phyloP scores from a whole-genome alignment of 2,113 vertebrate genomes.

The Nicator chloris region DNA sequence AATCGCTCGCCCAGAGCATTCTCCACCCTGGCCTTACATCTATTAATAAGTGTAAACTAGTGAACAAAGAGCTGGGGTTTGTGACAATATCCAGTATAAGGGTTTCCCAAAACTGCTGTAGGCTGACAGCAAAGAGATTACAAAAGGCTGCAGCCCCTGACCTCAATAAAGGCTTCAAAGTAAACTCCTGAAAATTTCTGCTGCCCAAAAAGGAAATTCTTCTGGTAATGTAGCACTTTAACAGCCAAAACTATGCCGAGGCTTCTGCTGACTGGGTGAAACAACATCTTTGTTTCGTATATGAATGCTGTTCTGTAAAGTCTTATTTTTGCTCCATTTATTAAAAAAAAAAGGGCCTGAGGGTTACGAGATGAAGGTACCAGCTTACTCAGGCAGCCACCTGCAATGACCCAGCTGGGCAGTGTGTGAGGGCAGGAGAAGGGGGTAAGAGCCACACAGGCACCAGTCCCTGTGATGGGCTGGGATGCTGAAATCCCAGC shows the following conservation, averaged over 20 bases:
- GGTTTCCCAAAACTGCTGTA: not conserved
- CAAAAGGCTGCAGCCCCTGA: conserved; percentile 2
- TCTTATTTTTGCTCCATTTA: not conserved
- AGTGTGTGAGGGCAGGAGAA: not conserved
- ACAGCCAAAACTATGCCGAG: not conserved
- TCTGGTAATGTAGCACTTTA: not conserved
- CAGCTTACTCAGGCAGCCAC: not conserved
- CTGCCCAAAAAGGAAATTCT: not conserved
- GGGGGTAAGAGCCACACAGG: not conserved
- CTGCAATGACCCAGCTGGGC: fast-evolving
- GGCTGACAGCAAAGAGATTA: not conserved
- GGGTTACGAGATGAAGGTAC: not conserved
- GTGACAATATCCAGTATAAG: not conserved
- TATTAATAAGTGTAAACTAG: conserved; percentile 11
- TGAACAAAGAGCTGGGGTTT: not conserved
- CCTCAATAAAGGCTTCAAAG: conserved; percentile 24
- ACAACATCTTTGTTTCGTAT: not conserved
- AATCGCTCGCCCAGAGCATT: not conserved
- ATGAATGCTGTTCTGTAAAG: not conserved
- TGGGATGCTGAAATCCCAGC: not conserved
- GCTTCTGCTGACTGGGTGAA: not conserved
- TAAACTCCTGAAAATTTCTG: not conserved
- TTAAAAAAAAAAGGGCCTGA: too few relatives aligned
- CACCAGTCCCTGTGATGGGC: not conserved
- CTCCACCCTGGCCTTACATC: not conserved